Base-by-base conservation (phyloP, 1,140 invertebrate genomes). In the Marisa cornuarietis region DNA sequence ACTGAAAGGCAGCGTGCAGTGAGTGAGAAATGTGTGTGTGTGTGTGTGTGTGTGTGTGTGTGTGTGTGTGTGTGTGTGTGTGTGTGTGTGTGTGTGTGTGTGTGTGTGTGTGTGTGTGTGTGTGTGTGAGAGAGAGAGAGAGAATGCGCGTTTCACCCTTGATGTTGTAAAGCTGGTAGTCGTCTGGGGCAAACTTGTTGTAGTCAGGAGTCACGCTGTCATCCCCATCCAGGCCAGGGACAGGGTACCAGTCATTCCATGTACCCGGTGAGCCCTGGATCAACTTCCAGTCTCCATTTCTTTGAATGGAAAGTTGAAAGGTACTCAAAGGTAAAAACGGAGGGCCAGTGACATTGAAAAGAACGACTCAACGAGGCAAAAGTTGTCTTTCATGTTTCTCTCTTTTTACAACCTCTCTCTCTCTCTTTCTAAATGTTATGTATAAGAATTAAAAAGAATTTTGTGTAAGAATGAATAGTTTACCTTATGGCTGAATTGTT, bases 401-500 rank as follows among this genome's bases (percentile, higher is more conserved):
- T n/a, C 26, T n/a, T 31, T 24, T n/a, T 14, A 13, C 65, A 24
- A 68, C 11, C 65, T 68, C 65, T 6, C 3, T 68, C 22, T 22
- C 26, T n/a, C 65, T n/a, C n/a, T 68, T 11, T 13, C 8, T 31
- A 5, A 2, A 1, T 24, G 65, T 68, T 22, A n/a, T n/a, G n/a
- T n/a, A 9, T 22, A 22, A 20, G 8, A 26, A 9, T 22, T 20
- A 66, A 22, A 66, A 22, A 8, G 22, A 66, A 0, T 24, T 42
- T 42, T 0, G 31, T 4, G 6, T 42, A 42, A 42, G 31, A 42
- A 42, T 42, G 31, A 42, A 0, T 6, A 42, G 31, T 42, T 42
- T 58, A 86, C 87, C 87, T 84, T 54, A 88, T 88, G 16, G 86
- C 87, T 6, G 85, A 81, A 78, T 81, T 81, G 61, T 77, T 42